Evolutionary conservation across 2,888 invertebrate genomes (phyloP), one percentile per base, ranked within the genome.

Genomic region (Drosophila lacicola): DNA sequence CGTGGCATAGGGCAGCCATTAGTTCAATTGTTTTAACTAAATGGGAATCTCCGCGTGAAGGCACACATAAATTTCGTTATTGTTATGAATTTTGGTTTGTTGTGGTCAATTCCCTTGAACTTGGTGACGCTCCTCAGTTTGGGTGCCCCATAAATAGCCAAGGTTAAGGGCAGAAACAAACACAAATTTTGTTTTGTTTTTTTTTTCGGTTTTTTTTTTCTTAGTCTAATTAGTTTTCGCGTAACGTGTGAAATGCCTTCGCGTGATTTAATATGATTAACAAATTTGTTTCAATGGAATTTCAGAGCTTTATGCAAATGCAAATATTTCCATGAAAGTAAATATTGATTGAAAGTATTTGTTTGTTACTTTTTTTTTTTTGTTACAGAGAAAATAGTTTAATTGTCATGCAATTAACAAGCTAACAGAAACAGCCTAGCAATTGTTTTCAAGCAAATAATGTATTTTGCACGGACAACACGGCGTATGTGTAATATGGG

Each of bases 71-170:
- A n/a, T 21, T 42, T 34, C 11, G 39, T 34, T 64, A 75, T 36
- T 49, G 57, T 55, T 53, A 57, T 55, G 70, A 56, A 67, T 65
- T 69, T 60, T 60, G 47, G 49, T 56, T 72, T 82, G 74, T 73
- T 80, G 49, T 79, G 81, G 79, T 11, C 65, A 51, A 42, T 83
- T 78, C 78, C 85, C 89, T 89, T 89, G 90, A 89, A 89, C 88
- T 89, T 90, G 88, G 72, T 73, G 78, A 64, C 51, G 60, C 14
- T 65, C 29, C 55, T 56, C 60, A 65, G 65, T 63, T 62, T 74
- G 61, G 36, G 21, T 25, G 49, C 39, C 34, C 65, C 75, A 79
- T 63, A 53, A 73, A 67, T 78, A 83, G 70, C 47, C 83, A 80
- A 81, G 83, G 87, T 77, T 79, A 81, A 69, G 64, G 62, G 64